A percentile compares a stretch with the other conserved stretches of the same genome.
These are phyloP conservation scores for Hirtodrosophila trivittata DNA, from an alignment of 2,888 invertebrate genomes.

Conservation along the genomic window DNA sequence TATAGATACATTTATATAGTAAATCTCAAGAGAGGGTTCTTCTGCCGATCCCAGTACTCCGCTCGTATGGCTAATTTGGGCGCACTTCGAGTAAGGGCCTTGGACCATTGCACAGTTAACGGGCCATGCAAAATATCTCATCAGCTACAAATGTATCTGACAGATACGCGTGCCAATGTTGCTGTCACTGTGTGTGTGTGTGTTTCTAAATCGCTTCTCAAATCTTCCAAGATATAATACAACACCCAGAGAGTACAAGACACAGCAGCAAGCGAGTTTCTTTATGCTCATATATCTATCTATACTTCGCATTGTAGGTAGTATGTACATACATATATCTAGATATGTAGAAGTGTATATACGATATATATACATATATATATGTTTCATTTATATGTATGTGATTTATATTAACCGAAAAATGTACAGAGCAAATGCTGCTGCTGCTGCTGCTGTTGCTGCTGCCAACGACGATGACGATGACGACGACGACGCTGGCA, in stretches of 20 bases:
- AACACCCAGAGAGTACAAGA: conserved; percentile 1
- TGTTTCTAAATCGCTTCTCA: conserved; percentile 50
- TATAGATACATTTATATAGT: neutral
- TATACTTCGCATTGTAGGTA: conserved; percentile 42
- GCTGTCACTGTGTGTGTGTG: conserved; percentile 9
- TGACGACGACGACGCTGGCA: conserved; percentile 1
- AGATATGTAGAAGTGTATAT: conserved; percentile 8
- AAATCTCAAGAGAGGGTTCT: neutral
- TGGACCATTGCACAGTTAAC: conserved; percentile 61
- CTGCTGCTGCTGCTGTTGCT: conserved; percentile 26
- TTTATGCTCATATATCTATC: conserved; percentile 54
- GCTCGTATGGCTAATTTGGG: conserved; percentile 31
- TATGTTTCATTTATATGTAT: conserved; percentile 41
- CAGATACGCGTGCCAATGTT: conserved; percentile 54
- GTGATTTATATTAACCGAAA: conserved; percentile 76
- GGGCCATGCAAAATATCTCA: conserved; percentile 53
- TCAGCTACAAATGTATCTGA: conserved; percentile 47
- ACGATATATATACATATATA: conserved; percentile 13
- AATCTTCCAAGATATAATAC: conserved; percentile 54
- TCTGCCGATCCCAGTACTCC: neutral
- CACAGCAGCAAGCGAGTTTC: conserved; percentile 45
- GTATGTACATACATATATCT: conserved; percentile 11
- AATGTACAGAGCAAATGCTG: conserved; percentile 64
- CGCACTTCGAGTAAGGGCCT: conserved; percentile 30
- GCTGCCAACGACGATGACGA: conserved; percentile 16